A percentile compares a stretch with the other conserved stretches of the same genome.
Conservation (phyloP, 2,113 vertebrate species). For the Athene cunicularia region DNA sequence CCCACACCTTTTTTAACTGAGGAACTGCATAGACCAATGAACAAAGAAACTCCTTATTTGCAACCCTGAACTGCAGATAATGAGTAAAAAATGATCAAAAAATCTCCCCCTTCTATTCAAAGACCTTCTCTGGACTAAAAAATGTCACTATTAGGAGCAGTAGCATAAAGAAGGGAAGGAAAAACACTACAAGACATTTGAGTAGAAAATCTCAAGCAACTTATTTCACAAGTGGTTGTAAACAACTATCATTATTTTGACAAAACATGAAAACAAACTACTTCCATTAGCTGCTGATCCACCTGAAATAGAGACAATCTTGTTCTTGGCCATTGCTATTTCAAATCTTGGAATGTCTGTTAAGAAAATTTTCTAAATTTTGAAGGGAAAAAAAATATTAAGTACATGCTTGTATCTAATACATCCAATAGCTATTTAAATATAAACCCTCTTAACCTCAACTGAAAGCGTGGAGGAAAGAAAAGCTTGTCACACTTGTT, state of each 20-base stretch:
- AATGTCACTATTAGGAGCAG: not conserved
- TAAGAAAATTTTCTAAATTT: not conserved
- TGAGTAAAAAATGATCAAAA: not conserved
- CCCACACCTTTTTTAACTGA: not conserved
- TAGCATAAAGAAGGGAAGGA: not conserved
- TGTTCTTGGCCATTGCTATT: not conserved
- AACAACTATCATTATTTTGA: not conserved
- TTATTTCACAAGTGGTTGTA: not conserved
- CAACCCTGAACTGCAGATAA: not conserved
- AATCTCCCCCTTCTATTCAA: not conserved
- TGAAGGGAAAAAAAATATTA: not conserved
- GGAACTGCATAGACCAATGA: not conserved
- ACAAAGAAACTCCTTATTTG: not conserved
- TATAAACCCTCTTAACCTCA: not conserved
- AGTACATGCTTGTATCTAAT: not conserved
- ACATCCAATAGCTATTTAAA: not conserved
- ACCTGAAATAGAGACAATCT: not conserved
- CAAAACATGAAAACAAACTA: not conserved
- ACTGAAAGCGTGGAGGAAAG: not conserved
- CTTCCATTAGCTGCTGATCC: not conserved
- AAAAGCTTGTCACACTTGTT: not conserved
- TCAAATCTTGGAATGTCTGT: not conserved
- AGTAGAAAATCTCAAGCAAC: not conserved
- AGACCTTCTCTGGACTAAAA: not conserved
- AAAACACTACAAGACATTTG: not conserved